Base-by-base conservation (phyloP, 2,888 invertebrate species). In the Zonitis immaculata region DNA sequence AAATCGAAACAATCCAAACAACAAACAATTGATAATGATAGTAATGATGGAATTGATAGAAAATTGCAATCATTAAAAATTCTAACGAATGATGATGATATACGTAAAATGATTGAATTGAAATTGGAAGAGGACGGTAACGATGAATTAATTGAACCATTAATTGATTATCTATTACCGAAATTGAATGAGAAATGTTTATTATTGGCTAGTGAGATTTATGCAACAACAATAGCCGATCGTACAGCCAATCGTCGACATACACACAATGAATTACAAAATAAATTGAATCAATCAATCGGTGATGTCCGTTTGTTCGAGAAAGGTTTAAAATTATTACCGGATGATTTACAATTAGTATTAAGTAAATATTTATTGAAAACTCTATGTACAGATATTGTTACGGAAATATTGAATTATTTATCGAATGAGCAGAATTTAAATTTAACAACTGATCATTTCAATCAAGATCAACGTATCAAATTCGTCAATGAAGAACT, bases 351-450 rank as follows among this genome's bases (percentile, higher is more conserved):
- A 20, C 91, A 91, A 73, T 58, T 76, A 0, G 85, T 85, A 56
- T 78, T 95, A 60, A 79, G 83, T 0, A 93, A 91, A 73, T 93
- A 95, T 77, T 77, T 96, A 42, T 75, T 95, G 26, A 92, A 91
- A 75, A 86, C 91, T 0, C 76, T 92, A 43, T 91, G 92, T 43
- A 82, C 88, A 25, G 95, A 96, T 68, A 82, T 93, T 52, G 81
- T 87, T 12, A 88, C 87, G 53, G 87, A 90, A 66, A 81, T 94
- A 47, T 82, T 91, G 57, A 82, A 85, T 65, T 89, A 92, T 74
- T 82, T 90, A 47, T 88, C 90, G 0, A 83, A 83, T 62, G 91
- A 91, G 72, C 85, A 84, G 64, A 85, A 86, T 62, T 73, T 83
- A 8, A 82, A 80, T 54, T 73, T 84, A 11, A 81, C 81, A 61